Base-by-base conservation (phyloP, 2,113 vertebrate genomes). In the Cyprinus carpio region DNA sequence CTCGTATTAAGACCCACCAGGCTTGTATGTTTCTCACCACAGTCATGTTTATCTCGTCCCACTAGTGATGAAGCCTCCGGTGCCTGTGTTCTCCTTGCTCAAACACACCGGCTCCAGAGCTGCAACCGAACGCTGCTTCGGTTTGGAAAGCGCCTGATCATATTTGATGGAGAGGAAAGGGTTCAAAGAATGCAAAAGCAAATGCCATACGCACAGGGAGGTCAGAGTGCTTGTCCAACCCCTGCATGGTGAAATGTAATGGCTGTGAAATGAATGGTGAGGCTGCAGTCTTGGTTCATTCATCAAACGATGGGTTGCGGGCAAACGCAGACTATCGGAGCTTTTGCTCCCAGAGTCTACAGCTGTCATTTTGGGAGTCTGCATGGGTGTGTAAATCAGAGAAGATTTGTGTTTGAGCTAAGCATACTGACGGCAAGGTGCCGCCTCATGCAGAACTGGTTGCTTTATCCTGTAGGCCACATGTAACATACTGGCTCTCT, bases 1-100 rank as follows among this genome's bases (percentile, higher is more conserved):
- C 60, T 81, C 81, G 31, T 84, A 84, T 89, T 58, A 83, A 86
- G 82, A 83, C 80, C 71, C 79, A 86, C 77, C 84, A 56, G 78
- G 82, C 40, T 77, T 49, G 76, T 75, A 34, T 86, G 85, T 82
- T 77, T 86, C 74, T 82, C 49, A 25, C 43, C 46, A 65, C 11
- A 37, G 23, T 82, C 11, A 10, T 58, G 46, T 75, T 81, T 71
- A 77, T 78, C 51, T 75, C 75, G 23, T 82, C 69, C 80, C 64
- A 27, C 56, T 88, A 77, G 58, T 69, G 71, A 88, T 29, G 31
- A 84, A 74, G 31, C 40, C 65, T 78, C 85, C 4, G 29, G 58
- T 80, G n/a, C 60, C 60, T 34, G 16, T 34, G 10, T 46, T 78
- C 71, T 64, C 5, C 82, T 37, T 67, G 10, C 56, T 12, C 71